These are phyloP conservation scores for Karalla daura DNA, from an alignment of 2,797 vertebrate genomes.

Conservation along the genomic window DNA sequence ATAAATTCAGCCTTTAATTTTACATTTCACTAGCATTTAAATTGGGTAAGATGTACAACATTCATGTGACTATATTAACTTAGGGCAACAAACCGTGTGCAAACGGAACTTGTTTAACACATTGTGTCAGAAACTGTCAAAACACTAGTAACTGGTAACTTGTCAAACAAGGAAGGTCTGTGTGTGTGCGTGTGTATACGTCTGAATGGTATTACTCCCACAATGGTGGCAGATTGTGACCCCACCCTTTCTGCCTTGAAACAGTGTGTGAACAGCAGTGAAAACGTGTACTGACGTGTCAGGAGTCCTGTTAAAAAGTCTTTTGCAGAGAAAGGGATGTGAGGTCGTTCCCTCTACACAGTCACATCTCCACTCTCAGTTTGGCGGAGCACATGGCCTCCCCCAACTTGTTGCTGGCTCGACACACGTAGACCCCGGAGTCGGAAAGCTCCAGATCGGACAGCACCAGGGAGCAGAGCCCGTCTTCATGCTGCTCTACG, in stretches of 20 bases:
- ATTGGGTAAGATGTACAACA: slow-evolving; percentile 34
- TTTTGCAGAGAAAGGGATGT: no score
- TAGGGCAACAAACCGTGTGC: not conserved
- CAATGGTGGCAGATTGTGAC: not conserved
- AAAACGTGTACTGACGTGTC: not conserved
- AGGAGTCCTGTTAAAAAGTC: no score
- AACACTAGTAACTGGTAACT: slow-evolving; percentile 14
- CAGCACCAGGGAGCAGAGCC: slow-evolving; percentile 81
- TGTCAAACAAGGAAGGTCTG: slow-evolving; percentile 14
- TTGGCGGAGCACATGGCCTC: slow-evolving; percentile 72
- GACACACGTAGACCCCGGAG: slow-evolving; percentile 83
- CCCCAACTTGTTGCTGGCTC: slow-evolving; percentile 74
- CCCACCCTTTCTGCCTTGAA: not conserved
- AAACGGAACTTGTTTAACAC: not conserved
- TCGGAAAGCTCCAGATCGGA: slow-evolving; percentile 68
- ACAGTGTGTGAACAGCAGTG: not conserved
- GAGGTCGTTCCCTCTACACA: not conserved
- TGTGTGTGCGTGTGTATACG: not conserved
- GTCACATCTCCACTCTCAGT: slow-evolving; percentile 57
- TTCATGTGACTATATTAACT: not conserved
- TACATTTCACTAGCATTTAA: slow-evolving; percentile 12
- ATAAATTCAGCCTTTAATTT: slow-evolving; percentile 27
- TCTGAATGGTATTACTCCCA: no score
- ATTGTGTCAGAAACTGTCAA: not conserved
- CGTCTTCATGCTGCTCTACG: slow-evolving; percentile 71